Base-by-base conservation (phyloP, 2,888 invertebrate species). In the Drosophila hamatofila region DNA sequence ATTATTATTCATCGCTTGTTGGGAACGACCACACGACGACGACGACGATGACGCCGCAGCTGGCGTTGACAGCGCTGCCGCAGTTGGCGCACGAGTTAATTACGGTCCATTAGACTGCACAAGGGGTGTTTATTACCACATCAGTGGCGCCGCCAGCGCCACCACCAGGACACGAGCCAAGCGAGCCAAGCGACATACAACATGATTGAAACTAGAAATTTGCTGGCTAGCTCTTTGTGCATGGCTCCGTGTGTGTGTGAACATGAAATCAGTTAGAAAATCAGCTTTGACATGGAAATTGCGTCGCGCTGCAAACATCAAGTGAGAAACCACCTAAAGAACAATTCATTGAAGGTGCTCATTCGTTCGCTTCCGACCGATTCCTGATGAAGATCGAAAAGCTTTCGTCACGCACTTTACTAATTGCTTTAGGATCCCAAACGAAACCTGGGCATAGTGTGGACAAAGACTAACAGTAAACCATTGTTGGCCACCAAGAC, bases 91-190 rank as follows among this genome's bases (percentile, higher is more conserved):
- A 89, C 88, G 71, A 89, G 89, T 88, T 88, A 88, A 88, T 88
- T 88, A 88, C 89, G 89, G 87, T 89, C 87, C 87, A 88, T 88
- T 88, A 88, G 87, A 88, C 81, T 89, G 90, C 87, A 88, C 89
- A 88, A 88, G 87, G 89, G 89, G 87, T 89, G 87, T 88, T 88
- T 88, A 88, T 89, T 88, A 88, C 89, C 83, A 88, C 87, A 88
- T 88, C 87, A 89, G 88, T 88, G 87, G 83, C 72, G 81, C 81
- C 79, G 79, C 66, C 79, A 75, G 68, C 71, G 74, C 61, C 75
- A 68, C 55, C 58, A 74, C 42, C 64, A 66, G 80, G 77, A 75
- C 78, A 75, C 67, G 79, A 68, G 78, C 80, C 57, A 67, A 60
- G 33, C 70, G 74, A 67, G 77, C 79, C 56, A 72, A 61, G 25